phyloP scores from a whole-genome alignment of 2,797 vertebrate genomes.

The Vespertilio murinus region DNA sequence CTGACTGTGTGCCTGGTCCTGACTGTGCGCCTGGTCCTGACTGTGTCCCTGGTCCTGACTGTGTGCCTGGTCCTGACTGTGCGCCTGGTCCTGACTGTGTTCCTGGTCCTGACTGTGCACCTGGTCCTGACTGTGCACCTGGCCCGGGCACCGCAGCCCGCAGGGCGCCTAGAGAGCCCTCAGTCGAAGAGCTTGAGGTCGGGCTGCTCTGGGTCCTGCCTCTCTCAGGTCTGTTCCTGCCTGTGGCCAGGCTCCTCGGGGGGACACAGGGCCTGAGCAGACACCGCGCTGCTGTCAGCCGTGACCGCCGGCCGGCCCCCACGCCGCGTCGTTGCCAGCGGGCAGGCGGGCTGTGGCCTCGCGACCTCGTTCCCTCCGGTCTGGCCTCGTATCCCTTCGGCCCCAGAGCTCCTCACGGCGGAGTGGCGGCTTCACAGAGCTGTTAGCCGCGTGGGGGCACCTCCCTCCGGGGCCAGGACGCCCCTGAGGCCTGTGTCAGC shows the following conservation, averaged over 20 bases:
- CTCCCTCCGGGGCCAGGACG: fast-evolving
- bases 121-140: too few relatives aligned
- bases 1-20: too few relatives aligned
- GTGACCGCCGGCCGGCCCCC: fast-evolving
- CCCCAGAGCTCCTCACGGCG: fast-evolving
- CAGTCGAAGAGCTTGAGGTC: fast-evolving
- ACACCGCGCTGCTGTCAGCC: fast-evolving
- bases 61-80: too few relatives aligned
- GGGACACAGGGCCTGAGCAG: fast-evolving
- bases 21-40: too few relatives aligned
- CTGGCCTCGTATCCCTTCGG: too few relatives aligned
- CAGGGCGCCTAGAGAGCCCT: fast-evolving
- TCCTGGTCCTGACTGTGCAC: too few relatives aligned
- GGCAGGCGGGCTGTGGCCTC: not conserved
- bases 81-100: too few relatives aligned
- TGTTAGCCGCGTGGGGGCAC: fast-evolving
- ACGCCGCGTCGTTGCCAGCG: fast-evolving
- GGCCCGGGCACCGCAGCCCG: fast-evolving
- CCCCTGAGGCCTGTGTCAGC: fast-evolving
- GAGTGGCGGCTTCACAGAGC: fast-evolving
- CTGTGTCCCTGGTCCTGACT: too few relatives aligned
- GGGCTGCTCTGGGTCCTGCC: too few relatives aligned
- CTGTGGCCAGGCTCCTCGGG: not conserved
- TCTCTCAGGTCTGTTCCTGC: fast-evolving
- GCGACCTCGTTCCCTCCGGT: fast-evolving